These are phyloP conservation scores for Patella vulgata DNA, from an alignment of 1,140 invertebrate genomes.

Conservation along the genomic window DNA sequence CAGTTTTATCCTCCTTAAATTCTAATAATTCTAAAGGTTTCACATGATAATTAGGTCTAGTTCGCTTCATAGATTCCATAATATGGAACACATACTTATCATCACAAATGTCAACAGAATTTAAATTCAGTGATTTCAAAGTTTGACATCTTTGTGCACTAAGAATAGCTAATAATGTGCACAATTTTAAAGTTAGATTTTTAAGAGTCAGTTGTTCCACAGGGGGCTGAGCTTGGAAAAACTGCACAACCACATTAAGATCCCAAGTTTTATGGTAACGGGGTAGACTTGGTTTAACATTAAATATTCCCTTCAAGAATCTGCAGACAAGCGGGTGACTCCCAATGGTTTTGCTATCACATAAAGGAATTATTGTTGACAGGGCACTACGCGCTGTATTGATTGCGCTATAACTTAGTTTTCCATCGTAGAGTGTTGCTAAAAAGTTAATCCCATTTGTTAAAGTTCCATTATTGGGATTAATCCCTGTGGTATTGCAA, in stretches of 20 bases:
- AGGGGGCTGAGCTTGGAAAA: background rate
- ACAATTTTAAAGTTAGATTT: slow-evolving; percentile 2
- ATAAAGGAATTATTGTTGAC: slow-evolving; percentile 7
- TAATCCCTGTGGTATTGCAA: slow-evolving; percentile 16
- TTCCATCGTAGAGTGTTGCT: slow-evolving; percentile 3
- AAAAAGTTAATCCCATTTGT: slow-evolving; percentile 19
- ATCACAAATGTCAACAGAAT: background rate
- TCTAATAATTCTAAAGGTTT: background rate
- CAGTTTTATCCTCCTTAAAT: background rate
- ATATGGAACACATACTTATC: background rate
- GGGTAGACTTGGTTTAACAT: background rate
- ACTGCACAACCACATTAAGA: slow-evolving; percentile 1
- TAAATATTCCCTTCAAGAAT: background rate
- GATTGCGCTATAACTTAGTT: slow-evolving; percentile 18
- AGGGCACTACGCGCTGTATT: slow-evolving; percentile 24
- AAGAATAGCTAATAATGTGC: background rate
- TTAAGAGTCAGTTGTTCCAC: background rate
- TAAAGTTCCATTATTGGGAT: slow-evolving; percentile 14
- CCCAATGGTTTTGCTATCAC: background rate
- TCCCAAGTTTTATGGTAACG: background rate
- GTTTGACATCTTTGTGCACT: slow-evolving; percentile 1
- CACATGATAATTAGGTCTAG: background rate
- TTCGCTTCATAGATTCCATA: background rate
- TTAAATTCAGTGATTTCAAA: background rate
- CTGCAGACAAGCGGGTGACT: background rate